Conservation (phyloP, 2,797 vertebrate species). For the Leptatherina wallacei region DNA sequence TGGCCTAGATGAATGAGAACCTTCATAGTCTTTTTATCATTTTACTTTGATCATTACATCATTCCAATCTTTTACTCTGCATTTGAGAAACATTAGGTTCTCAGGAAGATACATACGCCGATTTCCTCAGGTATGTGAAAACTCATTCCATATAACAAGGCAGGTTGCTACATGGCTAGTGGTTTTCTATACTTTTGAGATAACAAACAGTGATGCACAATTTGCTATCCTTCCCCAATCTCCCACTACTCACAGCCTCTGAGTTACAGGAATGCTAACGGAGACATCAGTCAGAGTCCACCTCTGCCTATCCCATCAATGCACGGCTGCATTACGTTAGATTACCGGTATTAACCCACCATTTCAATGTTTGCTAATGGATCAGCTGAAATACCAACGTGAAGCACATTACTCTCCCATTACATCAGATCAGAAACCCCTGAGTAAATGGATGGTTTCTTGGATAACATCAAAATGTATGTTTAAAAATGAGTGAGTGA, state of each 20-base stretch:
- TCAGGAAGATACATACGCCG: conserved; percentile 10
- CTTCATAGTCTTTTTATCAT: not conserved
- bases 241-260: conserved; percentile 8
- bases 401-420: conserved; percentile 16
- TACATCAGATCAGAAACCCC: conserved; percentile 4
- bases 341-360: conserved; percentile 21
- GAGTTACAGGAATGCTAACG: conserved; percentile 41
- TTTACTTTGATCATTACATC: not conserved
- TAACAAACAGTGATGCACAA: not conserved
- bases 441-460: not conserved
- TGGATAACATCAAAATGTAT: conserved; percentile 10
- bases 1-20: too few relatives aligned
- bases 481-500: conserved; percentile 2
- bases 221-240: not conserved
- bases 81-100: conserved; percentile 13
- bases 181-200: not conserved
- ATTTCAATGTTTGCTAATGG: conserved; percentile 35
- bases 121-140: conserved; percentile 28
- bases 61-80: not conserved
- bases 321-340: conserved; percentile 10
- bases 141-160: conserved; percentile 18
- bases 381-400: conserved; percentile 22
- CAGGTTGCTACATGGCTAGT: conserved; percentile 2
- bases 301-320: conserved; percentile 9
- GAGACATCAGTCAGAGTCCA: conserved; percentile 33